A percentile compares a stretch with the other conserved stretches of the same genome.
These are phyloP conservation scores for Pseudolycoriella hygida DNA, from an alignment of 2,888 invertebrate genomes.

Conservation along the genomic window DNA sequence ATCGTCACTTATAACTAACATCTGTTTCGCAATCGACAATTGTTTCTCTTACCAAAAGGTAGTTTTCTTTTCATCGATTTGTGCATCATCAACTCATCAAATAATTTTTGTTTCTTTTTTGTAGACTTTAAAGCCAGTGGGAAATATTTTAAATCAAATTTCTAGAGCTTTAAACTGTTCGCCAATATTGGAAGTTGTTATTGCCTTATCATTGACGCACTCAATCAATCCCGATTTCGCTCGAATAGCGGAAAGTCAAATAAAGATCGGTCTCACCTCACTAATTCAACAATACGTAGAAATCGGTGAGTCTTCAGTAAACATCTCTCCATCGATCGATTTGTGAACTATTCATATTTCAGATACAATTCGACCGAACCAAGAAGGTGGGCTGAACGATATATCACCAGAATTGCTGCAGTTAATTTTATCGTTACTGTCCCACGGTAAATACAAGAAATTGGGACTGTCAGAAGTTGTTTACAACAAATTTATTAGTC, in stretches of 20 bases:
- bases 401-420: conserved; percentile 79
- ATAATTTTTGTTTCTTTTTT: too few relatives aligned
- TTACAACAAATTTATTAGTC: conserved; percentile 62
- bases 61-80: conserved; percentile 4
- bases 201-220: conserved; percentile 69
- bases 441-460: conserved; percentile 37
- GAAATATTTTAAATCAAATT: conserved; percentile 66
- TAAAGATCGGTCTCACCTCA: conserved; percentile 66
- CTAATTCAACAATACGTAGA: conserved; percentile 75
- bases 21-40: conserved; percentile 77
- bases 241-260: conserved; percentile 54
- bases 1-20: conserved; percentile 70
- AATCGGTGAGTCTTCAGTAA: conserved; percentile 35
- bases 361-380: conserved; percentile 46
- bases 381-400: conserved; percentile 76
- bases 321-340: too few relatives aligned
- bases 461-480: conserved; percentile 53
- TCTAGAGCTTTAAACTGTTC: conserved; percentile 73
- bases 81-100: not conserved
- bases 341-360: too few relatives aligned
- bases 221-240: conserved; percentile 62
- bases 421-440: conserved; percentile 48
- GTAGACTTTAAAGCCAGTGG: conserved; percentile 64
- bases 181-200: conserved; percentile 78
- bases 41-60: conserved; percentile 62